Evolutionary conservation across 2,113 vertebrate species (phyloP).

Genomic region (Campylorhamphus procurvoides): DNA sequence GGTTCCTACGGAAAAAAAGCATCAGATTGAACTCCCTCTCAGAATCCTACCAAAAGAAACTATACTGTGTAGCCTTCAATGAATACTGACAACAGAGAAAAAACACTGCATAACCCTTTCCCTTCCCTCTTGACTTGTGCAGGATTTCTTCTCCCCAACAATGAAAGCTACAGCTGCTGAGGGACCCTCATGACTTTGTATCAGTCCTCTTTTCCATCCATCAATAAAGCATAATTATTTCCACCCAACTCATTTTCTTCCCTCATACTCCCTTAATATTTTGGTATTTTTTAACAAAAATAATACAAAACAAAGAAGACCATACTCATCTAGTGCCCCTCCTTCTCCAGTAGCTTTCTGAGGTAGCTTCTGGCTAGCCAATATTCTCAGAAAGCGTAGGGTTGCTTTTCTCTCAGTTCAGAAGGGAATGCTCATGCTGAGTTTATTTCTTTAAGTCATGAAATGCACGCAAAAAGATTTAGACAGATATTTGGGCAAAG

Average conservation of each 20-base stretch:
- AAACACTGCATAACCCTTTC: not conserved
- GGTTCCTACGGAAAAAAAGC: not conserved
- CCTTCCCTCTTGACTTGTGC: not conserved
- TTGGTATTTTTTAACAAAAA: not conserved
- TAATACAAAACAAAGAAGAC: not conserved
- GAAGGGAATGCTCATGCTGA: not conserved
- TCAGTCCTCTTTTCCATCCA: not conserved
- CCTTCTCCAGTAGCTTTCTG: not conserved
- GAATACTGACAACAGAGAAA: not conserved
- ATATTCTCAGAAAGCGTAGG: not conserved
- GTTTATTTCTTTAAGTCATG: not conserved
- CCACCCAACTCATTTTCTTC: not conserved
- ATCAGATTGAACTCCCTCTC: not conserved
- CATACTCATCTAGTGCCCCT: not conserved
- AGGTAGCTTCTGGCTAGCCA: not conserved
- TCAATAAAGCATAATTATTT: not conserved
- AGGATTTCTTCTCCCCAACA: not conserved
- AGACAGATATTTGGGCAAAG: not conserved
- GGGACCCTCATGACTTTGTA: not conserved
- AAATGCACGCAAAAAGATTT: not conserved
- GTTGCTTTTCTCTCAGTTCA: not conserved
- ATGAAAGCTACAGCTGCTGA: not conserved
- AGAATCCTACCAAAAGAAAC: not conserved
- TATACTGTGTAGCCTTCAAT: not conserved
- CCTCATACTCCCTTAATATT: not conserved